Evolutionary conservation across 2,888 invertebrate genomes (phyloP), one percentile per base, ranked within the genome.

Genomic region (Steromphala cineraria): DNA sequence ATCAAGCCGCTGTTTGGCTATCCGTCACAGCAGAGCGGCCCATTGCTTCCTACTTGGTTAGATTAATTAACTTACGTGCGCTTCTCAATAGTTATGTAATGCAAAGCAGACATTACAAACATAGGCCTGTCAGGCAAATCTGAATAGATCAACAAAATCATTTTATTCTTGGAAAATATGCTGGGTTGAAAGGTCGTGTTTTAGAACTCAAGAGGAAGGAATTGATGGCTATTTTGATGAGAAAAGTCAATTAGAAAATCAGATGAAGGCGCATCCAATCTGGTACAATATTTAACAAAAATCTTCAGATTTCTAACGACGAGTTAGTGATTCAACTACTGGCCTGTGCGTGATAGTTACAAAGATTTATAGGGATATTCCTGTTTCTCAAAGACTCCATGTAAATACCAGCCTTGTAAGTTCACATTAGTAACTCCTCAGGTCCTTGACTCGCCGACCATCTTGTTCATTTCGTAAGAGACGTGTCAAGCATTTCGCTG

Each of bases 51-150:
- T 40, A 36, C 71, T 71, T 71, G 36, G 71, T 71, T 71, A 71
- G 71, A 15, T 71, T 71, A 71, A 71, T 71, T 71, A 71, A 71
- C 71, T 71, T 71, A 71, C 71, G 71, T 71, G 71, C 31, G 19
- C 19, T 36, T 40, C 36, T 71, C 31, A 71, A 71, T 71, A 71
- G 71, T 71, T 71, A 71, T 71, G 36, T 71, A 71, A 71, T 19
- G 56, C 56, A 56, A 19, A 24, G 24, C 56, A 56, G 19, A 4
- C 71, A 71, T 19, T 40, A n/a, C 36, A 71, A 28, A 71, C 71
- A 71, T 36, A 36, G 15, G 17, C 31, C 71, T 71, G 71, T 40
- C 71, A 40, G 28, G 71, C 19, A 31, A 36, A 31, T 36, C 36
- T 71, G n/a, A 71, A 71, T 31, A 71, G 28, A 36, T 19, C 40